A percentile compares a stretch with the other conserved stretches of the same genome.
Evolutionary conservation across 2,113 vertebrate genomes (phyloP).

Genomic region (Xiphophorus maculatus): DNA sequence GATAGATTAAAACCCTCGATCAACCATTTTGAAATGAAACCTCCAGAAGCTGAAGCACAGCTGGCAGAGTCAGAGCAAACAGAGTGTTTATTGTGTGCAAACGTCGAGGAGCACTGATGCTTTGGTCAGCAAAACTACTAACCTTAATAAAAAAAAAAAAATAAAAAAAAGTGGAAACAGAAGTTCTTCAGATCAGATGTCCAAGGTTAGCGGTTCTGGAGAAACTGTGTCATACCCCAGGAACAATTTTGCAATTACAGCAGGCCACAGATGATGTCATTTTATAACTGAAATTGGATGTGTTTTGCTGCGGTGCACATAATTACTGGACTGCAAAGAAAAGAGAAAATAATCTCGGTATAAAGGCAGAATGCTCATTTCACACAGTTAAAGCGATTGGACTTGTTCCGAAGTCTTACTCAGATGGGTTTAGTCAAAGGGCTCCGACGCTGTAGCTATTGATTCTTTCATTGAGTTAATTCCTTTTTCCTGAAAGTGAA

Average conservation of each 20-base stretch:
- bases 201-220: slow-evolving; percentile 61
- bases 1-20: slow-evolving; percentile 42
- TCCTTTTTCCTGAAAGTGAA: slow-evolving; percentile 58
- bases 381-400: slow-evolving; percentile 49
- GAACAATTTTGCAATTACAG: slow-evolving; percentile 62
- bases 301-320: slow-evolving; percentile 7
- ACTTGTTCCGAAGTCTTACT: slow-evolving; percentile 54
- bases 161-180: slow-evolving; percentile 46
- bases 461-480: slow-evolving; percentile 64
- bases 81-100: slow-evolving; percentile 13
- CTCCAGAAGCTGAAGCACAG: slow-evolving; percentile 10
- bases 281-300: slow-evolving; percentile 44
- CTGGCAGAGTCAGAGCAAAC: neutral
- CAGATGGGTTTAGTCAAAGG: slow-evolving; percentile 52
- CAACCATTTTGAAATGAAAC: slow-evolving; percentile 31
- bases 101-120: slow-evolving; percentile 42
- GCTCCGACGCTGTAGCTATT: slow-evolving; percentile 50
- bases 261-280: slow-evolving; percentile 37
- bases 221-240: slow-evolving; percentile 40
- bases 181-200: slow-evolving; percentile 21
- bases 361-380: slow-evolving; percentile 56
- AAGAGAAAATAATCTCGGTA: slow-evolving; percentile 38
- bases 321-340: slow-evolving; percentile 36
- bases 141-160: slow-evolving; percentile 61
- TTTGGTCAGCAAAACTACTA: slow-evolving; percentile 63